Percentiles rank a stretch among this genome's conserved stretches.
phyloP scores from a whole-genome alignment of 1,140 invertebrate species.

The Drosophila nigrodunni region DNA sequence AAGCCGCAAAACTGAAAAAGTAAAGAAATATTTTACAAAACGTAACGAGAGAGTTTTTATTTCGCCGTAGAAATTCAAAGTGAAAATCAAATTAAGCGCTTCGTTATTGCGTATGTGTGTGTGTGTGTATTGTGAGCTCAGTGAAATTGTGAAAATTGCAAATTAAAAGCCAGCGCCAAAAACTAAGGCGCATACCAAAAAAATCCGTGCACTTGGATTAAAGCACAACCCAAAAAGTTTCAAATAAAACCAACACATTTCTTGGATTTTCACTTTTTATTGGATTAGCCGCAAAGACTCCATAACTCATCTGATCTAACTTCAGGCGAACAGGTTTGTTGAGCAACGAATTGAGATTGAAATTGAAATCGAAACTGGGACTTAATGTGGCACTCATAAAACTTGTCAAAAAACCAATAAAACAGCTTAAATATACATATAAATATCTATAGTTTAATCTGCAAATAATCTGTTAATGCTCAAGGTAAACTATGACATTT shows the following conservation, averaged over 20 bases:
- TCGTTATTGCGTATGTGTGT: constrained; percentile 15
- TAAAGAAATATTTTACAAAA: constrained; percentile 5
- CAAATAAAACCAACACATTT: constrained; percentile 13
- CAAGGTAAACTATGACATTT: constrained; percentile 74
- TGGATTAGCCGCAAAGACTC: constrained; percentile 67
- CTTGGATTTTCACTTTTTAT: constrained; percentile 76
- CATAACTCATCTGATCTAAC: constrained; percentile 31
- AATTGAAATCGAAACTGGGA: constrained; percentile 63
- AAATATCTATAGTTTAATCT: constrained; percentile 21
- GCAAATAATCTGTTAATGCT: constrained; percentile 31
- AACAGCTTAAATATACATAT: neutral
- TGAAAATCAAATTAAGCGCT: constrained; percentile 72
- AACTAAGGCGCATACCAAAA: constrained; percentile 24
- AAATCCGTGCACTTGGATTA: constrained; percentile 72
- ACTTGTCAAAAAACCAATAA: constrained; percentile 26
- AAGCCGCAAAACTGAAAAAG: constrained; percentile 14
- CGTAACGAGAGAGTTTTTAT: constrained; percentile 64
- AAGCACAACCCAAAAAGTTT: constrained; percentile 56
- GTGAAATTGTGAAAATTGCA: constrained; percentile 78
- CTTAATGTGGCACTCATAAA: constrained; percentile 36
- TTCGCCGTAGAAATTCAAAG: constrained; percentile 63
- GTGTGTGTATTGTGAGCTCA: constrained; percentile 36
- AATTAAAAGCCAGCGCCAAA: constrained; percentile 52
- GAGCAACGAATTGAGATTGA: constrained; percentile 67
- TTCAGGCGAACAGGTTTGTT: constrained; percentile 72